These are phyloP conservation scores for Nannoperca obscura DNA, from an alignment of 2,797 vertebrate genomes.

Conservation along the genomic window DNA sequence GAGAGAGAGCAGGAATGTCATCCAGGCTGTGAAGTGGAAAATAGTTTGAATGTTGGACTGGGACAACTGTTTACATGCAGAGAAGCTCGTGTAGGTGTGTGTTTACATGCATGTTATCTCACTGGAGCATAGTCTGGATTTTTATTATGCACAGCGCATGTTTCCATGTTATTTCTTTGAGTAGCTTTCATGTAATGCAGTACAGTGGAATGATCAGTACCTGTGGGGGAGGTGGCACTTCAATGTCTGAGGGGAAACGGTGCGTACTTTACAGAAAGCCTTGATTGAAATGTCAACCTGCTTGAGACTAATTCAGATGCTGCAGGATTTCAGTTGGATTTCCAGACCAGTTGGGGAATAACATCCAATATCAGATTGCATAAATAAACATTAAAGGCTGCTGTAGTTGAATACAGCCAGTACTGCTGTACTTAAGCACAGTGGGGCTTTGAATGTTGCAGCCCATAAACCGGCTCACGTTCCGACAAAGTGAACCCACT, in stretches of 20 bases:
- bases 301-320: background rate
- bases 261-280: background rate
- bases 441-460: too few relatives aligned
- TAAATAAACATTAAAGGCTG: background rate
- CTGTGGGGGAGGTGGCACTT: background rate
- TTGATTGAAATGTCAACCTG: background rate
- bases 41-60: slow-evolving; percentile 52
- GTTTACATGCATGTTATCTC: slow-evolving; percentile 55
- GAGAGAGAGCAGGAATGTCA: slow-evolving; percentile 34
- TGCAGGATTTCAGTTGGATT: background rate
- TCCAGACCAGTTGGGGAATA: background rate
- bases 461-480: slow-evolving; percentile 14
- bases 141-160: background rate
- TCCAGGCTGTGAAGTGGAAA: slow-evolving; percentile 55
- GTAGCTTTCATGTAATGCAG: background rate
- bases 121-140: background rate
- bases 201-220: background rate
- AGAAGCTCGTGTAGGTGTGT: slow-evolving; percentile 52
- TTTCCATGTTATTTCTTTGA: slow-evolving; percentile 10
- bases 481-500: background rate
- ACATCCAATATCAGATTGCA: background rate
- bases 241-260: background rate
- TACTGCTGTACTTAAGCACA: too few relatives aligned
- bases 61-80: slow-evolving; percentile 51
- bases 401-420: too few relatives aligned